Conservation (phyloP, 2,888 invertebrate species). For the Mythimna ferrago region DNA sequence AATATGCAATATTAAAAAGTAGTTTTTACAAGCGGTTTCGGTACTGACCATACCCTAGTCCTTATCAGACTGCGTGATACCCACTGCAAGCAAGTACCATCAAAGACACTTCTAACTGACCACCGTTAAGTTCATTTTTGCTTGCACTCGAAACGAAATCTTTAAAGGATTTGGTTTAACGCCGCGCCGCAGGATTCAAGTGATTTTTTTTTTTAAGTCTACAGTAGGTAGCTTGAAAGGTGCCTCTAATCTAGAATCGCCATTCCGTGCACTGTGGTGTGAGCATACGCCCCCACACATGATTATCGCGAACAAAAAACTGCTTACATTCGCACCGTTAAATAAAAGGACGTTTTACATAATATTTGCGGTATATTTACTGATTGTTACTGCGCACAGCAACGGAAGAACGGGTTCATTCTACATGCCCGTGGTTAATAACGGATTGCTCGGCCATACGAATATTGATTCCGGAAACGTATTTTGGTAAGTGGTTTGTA, state of each 20-base stretch:
- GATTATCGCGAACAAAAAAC: slow-evolving; percentile 36
- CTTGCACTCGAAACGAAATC: too few species aligned
- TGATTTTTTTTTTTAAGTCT: too few species aligned
- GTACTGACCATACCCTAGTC: too few species aligned
- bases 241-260: neutral
- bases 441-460: neutral
- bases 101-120: too few species aligned
- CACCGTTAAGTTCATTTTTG: too few species aligned
- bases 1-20: too few species aligned
- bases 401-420: slow-evolving; percentile 26
- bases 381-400: slow-evolving; percentile 29
- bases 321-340: slow-evolving; percentile 45
- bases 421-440: slow-evolving; percentile 22
- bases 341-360: slow-evolving; percentile 35
- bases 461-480: neutral
- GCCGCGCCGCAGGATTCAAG: too few species aligned
- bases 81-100: too few species aligned
- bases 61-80: too few species aligned
- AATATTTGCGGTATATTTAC: slow-evolving; percentile 39
- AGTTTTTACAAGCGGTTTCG: too few species aligned
- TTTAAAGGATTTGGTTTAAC: too few species aligned
- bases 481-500: neutral
- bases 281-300: slow-evolving; percentile 24
- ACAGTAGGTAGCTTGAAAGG: too few species aligned
- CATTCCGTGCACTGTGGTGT: neutral